phyloP scores from a whole-genome alignment of 2,888 invertebrate genomes.

The Smittia sp. region DNA sequence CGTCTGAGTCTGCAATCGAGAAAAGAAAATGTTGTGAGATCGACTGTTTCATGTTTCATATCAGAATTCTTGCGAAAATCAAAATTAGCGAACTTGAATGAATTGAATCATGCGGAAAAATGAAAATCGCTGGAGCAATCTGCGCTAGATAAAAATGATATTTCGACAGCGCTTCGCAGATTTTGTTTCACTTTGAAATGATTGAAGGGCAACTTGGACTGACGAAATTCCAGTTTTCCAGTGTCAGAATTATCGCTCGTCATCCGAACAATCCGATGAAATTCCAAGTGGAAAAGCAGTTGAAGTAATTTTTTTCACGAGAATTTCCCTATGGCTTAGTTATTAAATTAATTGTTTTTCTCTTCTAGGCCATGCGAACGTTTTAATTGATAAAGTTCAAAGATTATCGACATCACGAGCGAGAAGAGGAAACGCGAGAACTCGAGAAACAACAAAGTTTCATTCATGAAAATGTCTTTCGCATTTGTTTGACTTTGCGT shows the following conservation, averaged over 20 bases:
- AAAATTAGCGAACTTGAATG: conserved; percentile 22
- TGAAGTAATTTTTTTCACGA: not conserved
- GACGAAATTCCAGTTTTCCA: not conserved
- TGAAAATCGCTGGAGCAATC: not conserved
- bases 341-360: conserved; percentile 7
- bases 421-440: not conserved
- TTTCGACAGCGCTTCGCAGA: not conserved
- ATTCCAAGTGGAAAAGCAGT: not conserved
- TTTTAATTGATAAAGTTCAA: conserved; percentile 27
- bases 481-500: not conserved
- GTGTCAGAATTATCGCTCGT: not conserved
- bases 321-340: not conserved
- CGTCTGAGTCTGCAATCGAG: conserved; percentile 4
- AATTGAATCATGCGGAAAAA: conserved; percentile 27
- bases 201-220: conserved; percentile 28
- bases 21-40: conserved; percentile 21
- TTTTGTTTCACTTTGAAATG: conserved; percentile 8
- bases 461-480: not conserved
- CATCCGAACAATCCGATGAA: conserved; percentile 6
- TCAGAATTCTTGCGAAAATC: conserved; percentile 15
- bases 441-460: not conserved
- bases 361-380: conserved; percentile 2
- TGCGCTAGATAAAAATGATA: conserved; percentile 15
- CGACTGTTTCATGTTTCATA: conserved; percentile 7
- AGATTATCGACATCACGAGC: not conserved